Evolutionary conservation across 2,888 invertebrate species (phyloP).

Genomic region (Archips crataeganus): DNA sequence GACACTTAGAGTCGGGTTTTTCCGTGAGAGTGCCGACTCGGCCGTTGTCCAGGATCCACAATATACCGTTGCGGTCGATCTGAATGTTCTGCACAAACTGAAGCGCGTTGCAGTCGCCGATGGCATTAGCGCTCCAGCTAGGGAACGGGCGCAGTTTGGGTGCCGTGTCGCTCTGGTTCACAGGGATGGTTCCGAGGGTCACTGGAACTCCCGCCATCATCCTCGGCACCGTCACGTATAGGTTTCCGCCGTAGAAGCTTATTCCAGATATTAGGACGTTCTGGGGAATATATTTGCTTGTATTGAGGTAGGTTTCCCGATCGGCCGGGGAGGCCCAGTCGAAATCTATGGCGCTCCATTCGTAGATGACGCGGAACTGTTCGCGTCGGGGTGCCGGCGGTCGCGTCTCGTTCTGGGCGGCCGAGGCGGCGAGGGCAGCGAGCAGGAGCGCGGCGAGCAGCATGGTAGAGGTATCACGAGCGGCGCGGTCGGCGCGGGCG

Average conservation of each 20-base stretch:
- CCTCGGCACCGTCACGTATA: slow-evolving; percentile 89
- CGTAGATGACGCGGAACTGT: slow-evolving; percentile 89
- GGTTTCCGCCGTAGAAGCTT: slow-evolving; percentile 88
- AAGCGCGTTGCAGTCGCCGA: slow-evolving; percentile 89
- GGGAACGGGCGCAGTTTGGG: slow-evolving; percentile 89
- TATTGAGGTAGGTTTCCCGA: slow-evolving; percentile 82
- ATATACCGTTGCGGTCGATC: slow-evolving; percentile 88
- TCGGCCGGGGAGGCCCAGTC: slow-evolving; percentile 87
- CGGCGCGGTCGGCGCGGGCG: slow-evolving; percentile 69
- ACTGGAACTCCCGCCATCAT: slow-evolving; percentile 90
- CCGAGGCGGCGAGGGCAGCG: slow-evolving; percentile 70
- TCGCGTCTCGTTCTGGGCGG: slow-evolving; percentile 71
- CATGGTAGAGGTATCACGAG: slow-evolving; percentile 68
- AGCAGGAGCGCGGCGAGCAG: slow-evolving; percentile 61
- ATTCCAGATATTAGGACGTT: slow-evolving; percentile 90
- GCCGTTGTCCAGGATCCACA: slow-evolving; percentile 90
- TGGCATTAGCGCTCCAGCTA: slow-evolving; percentile 88
- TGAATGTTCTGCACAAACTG: slow-evolving; percentile 92
- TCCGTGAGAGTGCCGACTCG: slow-evolving; percentile 86
- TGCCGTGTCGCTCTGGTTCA: slow-evolving; percentile 79
- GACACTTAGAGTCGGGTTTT: slow-evolving; percentile 85
- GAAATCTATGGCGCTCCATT: slow-evolving; percentile 90
- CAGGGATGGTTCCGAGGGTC: slow-evolving; percentile 87
- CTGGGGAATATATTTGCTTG: slow-evolving; percentile 87
- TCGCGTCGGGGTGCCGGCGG: slow-evolving; percentile 70